Conservation (phyloP, 2,888 invertebrate species). For the Xestia sexstrigata region DNA sequence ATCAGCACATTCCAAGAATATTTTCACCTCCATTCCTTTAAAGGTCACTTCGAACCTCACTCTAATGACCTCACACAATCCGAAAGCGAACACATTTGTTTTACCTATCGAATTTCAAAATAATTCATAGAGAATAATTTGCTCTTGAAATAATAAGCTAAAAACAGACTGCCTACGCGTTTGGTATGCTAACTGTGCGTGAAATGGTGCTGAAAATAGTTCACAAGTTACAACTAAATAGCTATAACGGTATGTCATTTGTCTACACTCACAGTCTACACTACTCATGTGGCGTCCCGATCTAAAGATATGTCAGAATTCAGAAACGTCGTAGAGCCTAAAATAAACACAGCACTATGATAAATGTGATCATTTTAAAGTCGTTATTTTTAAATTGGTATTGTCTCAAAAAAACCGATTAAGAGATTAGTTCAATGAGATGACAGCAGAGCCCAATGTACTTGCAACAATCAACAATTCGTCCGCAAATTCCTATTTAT, state of each 20-base stretch:
- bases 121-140: conserved; percentile 12
- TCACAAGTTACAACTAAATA: conserved; percentile 10
- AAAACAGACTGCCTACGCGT: not conserved
- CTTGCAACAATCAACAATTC: not conserved
- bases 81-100: not conserved
- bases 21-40: not conserved
- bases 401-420: too few species aligned
- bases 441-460: not conserved
- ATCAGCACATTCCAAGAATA: not conserved
- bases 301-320: conserved; percentile 1
- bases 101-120: conserved; percentile 11
- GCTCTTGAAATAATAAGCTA: conserved; percentile 29
- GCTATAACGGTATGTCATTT: conserved; percentile 19
- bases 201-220: conserved; percentile 42
- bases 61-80: not conserved
- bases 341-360: not conserved
- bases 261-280: conserved; percentile 15
- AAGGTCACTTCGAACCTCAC: too few species aligned
- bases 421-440: not conserved
- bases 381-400: not conserved
- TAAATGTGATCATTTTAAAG: not conserved
- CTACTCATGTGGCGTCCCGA: conserved; percentile 16
- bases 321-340: not conserved
- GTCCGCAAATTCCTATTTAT: too few species aligned
- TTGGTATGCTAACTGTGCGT: conserved; percentile 17